phyloP scores from a whole-genome alignment of 53 echinoderm and acorn worm species.

The Echinometra lucunter region DNA sequence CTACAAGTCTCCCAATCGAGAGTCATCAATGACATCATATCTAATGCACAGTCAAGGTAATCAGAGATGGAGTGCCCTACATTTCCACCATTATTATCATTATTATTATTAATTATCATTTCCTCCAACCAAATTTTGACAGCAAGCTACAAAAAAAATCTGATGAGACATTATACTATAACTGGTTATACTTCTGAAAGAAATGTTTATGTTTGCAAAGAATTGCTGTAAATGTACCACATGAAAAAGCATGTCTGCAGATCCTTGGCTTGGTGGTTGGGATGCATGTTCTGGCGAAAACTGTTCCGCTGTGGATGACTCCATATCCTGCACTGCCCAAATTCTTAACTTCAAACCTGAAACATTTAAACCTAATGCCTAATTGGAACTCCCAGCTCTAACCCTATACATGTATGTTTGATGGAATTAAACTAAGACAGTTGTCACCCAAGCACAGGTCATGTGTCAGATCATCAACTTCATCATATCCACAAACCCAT shows the following conservation, averaged over 20 bases:
- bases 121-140: constrained; percentile 14
- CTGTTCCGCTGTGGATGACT: too few relatives aligned
- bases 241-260: background rate
- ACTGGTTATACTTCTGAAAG: background rate
- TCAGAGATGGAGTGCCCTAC: background rate
- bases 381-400: too few relatives aligned
- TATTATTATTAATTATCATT: too few relatives aligned
- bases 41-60: constrained; percentile 12
- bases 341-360: too few relatives aligned
- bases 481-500: too few relatives aligned
- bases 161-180: background rate
- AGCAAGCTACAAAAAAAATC: background rate
- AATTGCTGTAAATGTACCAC: background rate
- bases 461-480: too few relatives aligned
- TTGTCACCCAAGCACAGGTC: too few relatives aligned
- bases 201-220: background rate
- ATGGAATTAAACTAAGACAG: too few relatives aligned
- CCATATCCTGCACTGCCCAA: too few relatives aligned
- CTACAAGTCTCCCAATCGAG: background rate
- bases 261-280: background rate
- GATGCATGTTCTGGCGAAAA: too few relatives aligned
- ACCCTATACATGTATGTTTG: too few relatives aligned
- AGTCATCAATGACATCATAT: constrained; percentile 38
- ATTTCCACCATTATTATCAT: background rate
- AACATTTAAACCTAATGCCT: too few relatives aligned